These are phyloP conservation scores for Lophochroa leadbeateri DNA, from an alignment of 2,113 vertebrate genomes.

Conservation along the genomic window DNA sequence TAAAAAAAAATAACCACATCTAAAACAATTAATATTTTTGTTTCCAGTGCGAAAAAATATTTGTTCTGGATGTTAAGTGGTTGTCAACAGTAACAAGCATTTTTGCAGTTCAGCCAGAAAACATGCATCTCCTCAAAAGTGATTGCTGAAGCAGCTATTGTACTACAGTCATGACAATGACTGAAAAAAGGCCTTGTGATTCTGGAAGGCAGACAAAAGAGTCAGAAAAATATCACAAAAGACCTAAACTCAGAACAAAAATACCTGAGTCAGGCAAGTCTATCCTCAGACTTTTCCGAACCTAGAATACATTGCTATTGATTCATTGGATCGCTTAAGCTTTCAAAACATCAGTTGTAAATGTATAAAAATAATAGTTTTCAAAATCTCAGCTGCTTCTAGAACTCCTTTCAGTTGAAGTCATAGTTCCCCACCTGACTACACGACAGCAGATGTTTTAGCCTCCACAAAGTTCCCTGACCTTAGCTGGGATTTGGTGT, in stretches of 20 bases:
- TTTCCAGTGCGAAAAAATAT: neutral
- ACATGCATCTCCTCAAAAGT: neutral
- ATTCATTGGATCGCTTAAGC: neutral
- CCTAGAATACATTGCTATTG: neutral
- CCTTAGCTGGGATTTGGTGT: neutral
- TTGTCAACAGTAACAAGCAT: neutral
- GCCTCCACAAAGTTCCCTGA: neutral
- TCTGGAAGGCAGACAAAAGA: neutral
- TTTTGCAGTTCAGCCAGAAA: constrained; percentile 10
- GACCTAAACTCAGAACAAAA: neutral
- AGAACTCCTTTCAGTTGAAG: neutral
- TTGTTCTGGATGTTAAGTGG: neutral
- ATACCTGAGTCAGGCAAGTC: neutral
- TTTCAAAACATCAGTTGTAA: neutral
- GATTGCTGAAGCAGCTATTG: neutral
- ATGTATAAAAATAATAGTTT: neutral
- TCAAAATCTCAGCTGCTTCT: neutral
- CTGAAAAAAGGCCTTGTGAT: neutral
- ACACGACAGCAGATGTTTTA: neutral
- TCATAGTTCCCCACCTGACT: neutral
- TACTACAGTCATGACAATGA: neutral
- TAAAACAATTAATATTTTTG: constrained; percentile 35
- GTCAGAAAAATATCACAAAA: neutral
- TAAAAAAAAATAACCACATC: neutral
- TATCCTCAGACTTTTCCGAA: neutral